phyloP scores from a whole-genome alignment of 2,888 invertebrate genomes.

The Theretra japonica region DNA sequence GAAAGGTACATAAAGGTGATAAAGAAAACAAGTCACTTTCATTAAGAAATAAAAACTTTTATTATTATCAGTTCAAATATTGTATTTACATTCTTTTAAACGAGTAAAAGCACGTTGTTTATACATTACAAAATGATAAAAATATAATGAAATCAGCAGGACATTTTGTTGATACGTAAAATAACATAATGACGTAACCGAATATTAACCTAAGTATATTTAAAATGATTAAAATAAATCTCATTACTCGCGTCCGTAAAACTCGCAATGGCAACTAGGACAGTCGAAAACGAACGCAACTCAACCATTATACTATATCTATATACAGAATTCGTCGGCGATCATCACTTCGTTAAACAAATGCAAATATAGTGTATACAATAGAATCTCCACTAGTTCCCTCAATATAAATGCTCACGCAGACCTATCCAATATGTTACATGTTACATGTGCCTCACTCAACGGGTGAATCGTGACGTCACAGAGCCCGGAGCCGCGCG shows the following conservation, averaged over 20 bases:
- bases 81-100: conserved; percentile 84
- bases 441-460: conserved; percentile 75
- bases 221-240: conserved; percentile 68
- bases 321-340: conserved; percentile 37
- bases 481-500: conserved; percentile 2
- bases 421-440: conserved; percentile 40
- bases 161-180: conserved; percentile 59
- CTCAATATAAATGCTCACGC: conserved; percentile 36
- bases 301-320: conserved; percentile 20
- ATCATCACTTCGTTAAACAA: conserved; percentile 49
- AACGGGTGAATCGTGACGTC: conserved; percentile 68
- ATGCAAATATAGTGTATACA: conserved; percentile 63
- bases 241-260: conserved; percentile 47
- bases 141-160: conserved; percentile 64
- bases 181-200: conserved; percentile 52
- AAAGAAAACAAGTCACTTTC: conserved; percentile 49
- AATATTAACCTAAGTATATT: conserved; percentile 42
- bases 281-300: conserved; percentile 13
- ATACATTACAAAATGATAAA: conserved; percentile 69
- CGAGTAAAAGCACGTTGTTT: conserved; percentile 83
- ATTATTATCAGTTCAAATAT: conserved; percentile 86
- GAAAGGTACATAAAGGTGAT: background rate
- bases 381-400: conserved; percentile 57
- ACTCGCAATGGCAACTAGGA: conserved; percentile 66
- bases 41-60: conserved; percentile 84